phyloP scores from a whole-genome alignment of 2,797 vertebrate genomes.

The Amblyopsis hoosieri region DNA sequence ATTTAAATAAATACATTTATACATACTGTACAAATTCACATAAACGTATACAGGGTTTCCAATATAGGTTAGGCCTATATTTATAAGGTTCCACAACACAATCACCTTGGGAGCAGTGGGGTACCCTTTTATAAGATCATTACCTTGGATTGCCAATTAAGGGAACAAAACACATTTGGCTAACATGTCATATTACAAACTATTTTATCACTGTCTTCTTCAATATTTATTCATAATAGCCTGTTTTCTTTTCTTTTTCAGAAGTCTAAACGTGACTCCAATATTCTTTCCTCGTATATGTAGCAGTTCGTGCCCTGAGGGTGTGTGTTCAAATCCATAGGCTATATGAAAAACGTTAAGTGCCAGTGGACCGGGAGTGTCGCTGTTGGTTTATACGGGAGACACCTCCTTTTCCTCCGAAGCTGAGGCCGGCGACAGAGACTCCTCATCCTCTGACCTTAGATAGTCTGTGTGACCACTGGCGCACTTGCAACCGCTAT shows the following conservation, averaged over 20 bases:
- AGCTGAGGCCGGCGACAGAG: constrained; percentile 89
- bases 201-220: constrained; percentile 22
- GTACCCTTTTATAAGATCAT: constrained; percentile 1
- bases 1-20: constrained; percentile 99
- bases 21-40: constrained; percentile 78
- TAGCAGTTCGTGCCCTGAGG: constrained; percentile 29
- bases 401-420: constrained; percentile 92
- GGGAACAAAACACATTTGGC: constrained; percentile 26
- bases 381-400: constrained; percentile 70
- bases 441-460: constrained; percentile 94
- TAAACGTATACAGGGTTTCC: constrained; percentile 35
- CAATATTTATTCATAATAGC: constrained; percentile 38
- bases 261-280: constrained; percentile 11
- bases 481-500: constrained; percentile 89
- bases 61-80: constrained; percentile 30
- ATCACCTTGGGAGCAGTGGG: constrained; percentile 41
- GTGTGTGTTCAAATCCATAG: constrained; percentile 23
- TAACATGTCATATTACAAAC: constrained; percentile 14
- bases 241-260: constrained; percentile 2
- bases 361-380: constrained; percentile 43
- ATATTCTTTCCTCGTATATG: constrained; percentile 34
- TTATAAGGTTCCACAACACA: constrained; percentile 21
- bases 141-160: constrained; percentile 5
- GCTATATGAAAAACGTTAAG: constrained; percentile 44
- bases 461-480: constrained; percentile 85